Base-by-base conservation (phyloP, 2,888 invertebrate genomes). In the Pseudococcus longispinus region DNA sequence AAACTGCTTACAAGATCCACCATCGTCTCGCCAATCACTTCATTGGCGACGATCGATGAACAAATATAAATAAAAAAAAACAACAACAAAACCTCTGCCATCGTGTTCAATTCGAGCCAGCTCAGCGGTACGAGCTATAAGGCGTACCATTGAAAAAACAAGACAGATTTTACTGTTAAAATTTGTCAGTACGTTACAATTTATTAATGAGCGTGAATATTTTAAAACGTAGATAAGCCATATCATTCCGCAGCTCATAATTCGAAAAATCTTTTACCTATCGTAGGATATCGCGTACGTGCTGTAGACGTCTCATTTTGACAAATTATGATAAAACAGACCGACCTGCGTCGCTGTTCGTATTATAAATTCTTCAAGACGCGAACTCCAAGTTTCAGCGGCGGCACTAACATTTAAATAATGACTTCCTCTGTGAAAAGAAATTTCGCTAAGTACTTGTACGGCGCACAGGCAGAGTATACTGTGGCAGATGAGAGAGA, bases 371-470 rank as follows among this genome's bases (percentile, higher is more conserved):
- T 42, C 77, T 77, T 42, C 23, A 26, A 42, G 32, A 80, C 77
- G 37, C 37, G 77, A 20, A n/a, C n/a, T n/a, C n/a, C n/a, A n/a
- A 60, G 84, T 37, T 29, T 55, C 32, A 26, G 32, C 60, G 84
- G 13, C 37, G 84, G 20, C 37, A 65, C 15, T 23, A 60, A 37
- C 84, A 84, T 84, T 84, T 84, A 65, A 84, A 84, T 84, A 84
- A 84, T 65, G 84, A 84, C 84, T 84, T 84, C 84, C 84, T 84
- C 60, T 55, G 84, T 84, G 65, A 37, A 84, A 60, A 84, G 84
- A 84, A 84, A 84, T 84, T 60, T 84, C 84, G 84, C 84, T 60
- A 84, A 84, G 60, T 84, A 60, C 84, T 84, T 84, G 11, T 6
- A 8, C 60, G 3, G 1, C 18, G 37, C 37, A 37, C 9, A 37